A percentile compares a stretch with the other conserved stretches of the same genome.
These are phyloP conservation scores for Isaurus tuberculatus DNA, from an alignment of 92 coral and sea anemone genomes.

Conservation along the genomic window DNA sequence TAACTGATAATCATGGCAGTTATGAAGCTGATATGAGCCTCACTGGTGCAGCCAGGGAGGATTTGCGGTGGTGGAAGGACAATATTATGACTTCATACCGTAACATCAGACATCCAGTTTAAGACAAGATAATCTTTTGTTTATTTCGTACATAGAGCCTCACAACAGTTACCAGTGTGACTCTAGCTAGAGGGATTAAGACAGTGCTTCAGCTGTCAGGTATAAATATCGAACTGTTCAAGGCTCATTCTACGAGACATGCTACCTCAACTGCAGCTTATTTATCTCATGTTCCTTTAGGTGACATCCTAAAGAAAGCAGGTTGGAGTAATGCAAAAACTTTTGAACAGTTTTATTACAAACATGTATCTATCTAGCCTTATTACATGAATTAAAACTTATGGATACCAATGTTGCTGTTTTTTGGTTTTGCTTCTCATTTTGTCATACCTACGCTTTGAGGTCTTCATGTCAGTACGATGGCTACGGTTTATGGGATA, in stretches of 20 bases:
- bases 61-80: constrained; percentile 49
- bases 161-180: constrained; percentile 28
- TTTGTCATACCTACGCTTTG: no score
- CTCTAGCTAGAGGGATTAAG: constrained; percentile 45
- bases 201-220: constrained; percentile 14
- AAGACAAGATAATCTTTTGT: constrained; percentile 52
- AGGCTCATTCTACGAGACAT: constrained; percentile 72
- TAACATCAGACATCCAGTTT: constrained; percentile 55
- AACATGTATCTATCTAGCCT: constrained; percentile 21
- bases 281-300: constrained; percentile 63
- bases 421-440: no score
- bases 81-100: constrained; percentile 41
- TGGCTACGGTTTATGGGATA: constrained; percentile 18
- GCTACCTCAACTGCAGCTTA: constrained; percentile 73
- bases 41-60: constrained; percentile 37
- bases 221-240: constrained; percentile 51
- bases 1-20: constrained; percentile 31
- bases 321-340: constrained; percentile 83
- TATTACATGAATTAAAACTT: background rate
- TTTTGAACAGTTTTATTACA: no score
- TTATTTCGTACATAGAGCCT: constrained; percentile 60
- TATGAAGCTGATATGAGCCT: constrained; percentile 47
- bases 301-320: constrained; percentile 76
- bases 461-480: constrained; percentile 24
- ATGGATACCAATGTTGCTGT: no score